Percentiles rank a stretch among this genome's conserved stretches.
phyloP scores from a whole-genome alignment of 2,113 vertebrate genomes.

The Lasiurus cinereus region DNA sequence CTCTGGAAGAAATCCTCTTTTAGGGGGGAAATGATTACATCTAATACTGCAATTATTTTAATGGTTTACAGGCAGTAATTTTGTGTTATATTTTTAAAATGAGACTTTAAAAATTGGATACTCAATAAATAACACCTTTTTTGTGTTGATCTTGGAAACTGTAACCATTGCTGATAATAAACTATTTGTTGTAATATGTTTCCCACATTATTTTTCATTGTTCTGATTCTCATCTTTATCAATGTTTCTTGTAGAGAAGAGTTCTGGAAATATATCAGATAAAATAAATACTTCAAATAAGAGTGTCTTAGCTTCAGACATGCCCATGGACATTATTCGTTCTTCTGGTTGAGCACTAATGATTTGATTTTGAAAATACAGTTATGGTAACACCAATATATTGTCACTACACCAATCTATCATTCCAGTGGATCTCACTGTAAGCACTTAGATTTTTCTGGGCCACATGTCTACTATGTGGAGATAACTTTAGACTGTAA shows the following conservation, averaged over 20 bases:
- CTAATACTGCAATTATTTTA: neutral
- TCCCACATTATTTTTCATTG: neutral
- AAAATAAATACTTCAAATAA: conserved; percentile 25
- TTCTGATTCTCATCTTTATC: neutral
- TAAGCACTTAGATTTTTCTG: neutral
- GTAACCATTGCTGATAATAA: neutral
- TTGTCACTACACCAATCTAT: neutral
- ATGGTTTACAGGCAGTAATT: neutral
- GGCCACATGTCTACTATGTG: neutral
- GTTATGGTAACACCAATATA: neutral
- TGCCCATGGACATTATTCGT: neutral
- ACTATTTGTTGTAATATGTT: neutral
- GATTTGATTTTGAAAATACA: neutral
- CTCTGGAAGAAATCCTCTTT: neutral
- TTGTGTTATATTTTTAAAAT: neutral
- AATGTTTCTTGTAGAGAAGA: neutral
- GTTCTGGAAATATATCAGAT: neutral
- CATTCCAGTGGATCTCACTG: neutral
- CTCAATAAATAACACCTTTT: neutral
- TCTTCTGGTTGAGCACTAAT: neutral
- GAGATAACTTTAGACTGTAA: neutral
- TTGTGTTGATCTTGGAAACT: neutral
- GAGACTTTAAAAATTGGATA: neutral
- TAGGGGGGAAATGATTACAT: neutral
- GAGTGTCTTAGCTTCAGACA: neutral